phyloP scores from a whole-genome alignment of 2,888 invertebrate species.

The Noctua fimbriata region DNA sequence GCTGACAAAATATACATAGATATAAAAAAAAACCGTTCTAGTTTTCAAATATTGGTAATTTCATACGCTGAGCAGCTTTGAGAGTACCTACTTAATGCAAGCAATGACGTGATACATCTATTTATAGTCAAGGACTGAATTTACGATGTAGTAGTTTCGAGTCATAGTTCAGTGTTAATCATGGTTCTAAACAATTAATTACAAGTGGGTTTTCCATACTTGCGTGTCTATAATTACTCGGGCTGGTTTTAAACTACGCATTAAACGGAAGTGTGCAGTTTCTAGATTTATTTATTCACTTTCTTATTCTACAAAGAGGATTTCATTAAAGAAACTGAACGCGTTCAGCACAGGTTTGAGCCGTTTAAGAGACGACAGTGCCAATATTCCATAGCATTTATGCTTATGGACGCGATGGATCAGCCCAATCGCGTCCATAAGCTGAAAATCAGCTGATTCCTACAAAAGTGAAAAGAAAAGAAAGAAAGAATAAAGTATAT shows the following conservation, averaged over 20 bases:
- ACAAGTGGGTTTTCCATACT: constrained; percentile 14
- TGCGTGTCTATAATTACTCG: constrained; percentile 50
- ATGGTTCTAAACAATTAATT: constrained; percentile 17
- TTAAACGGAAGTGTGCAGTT: constrained; percentile 41
- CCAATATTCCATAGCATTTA: background rate
- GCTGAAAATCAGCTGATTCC: too few species aligned
- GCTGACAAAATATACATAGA: background rate
- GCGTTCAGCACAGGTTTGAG: background rate
- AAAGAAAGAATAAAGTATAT: too few species aligned
- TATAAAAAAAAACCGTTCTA: background rate
- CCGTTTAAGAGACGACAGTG: background rate
- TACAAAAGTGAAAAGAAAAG: too few species aligned
- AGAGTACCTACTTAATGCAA: background rate
- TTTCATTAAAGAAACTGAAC: background rate
- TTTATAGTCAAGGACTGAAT: constrained; percentile 17
- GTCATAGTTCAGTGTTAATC: constrained; percentile 27
- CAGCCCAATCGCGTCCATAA: too few species aligned
- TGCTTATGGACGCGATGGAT: background rate
- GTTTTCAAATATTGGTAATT: background rate
- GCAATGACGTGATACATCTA: constrained; percentile 10
- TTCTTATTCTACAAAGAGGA: constrained; percentile 1
- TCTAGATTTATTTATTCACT: constrained; percentile 34
- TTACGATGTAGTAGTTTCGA: background rate
- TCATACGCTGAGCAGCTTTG: background rate
- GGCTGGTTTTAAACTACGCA: constrained; percentile 17